Evolutionary conservation across 2,888 invertebrate species (phyloP).

Genomic region (Heliconius hortense): DNA sequence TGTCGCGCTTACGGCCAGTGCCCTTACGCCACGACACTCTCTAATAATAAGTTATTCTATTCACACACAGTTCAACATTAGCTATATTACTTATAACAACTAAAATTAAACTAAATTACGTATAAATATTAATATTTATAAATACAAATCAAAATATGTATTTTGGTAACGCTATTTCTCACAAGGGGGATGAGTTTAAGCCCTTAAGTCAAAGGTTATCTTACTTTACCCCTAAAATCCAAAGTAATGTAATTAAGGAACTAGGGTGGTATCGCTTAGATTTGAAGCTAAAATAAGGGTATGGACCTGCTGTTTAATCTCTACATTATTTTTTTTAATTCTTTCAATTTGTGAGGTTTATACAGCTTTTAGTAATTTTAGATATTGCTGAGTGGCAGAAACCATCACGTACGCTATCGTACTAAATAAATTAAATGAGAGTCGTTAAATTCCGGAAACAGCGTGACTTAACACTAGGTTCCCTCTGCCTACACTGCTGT

Average conservation of each 20-base stretch:
- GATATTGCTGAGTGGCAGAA: background rate
- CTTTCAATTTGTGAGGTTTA: background rate
- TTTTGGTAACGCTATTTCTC: constrained; percentile 4
- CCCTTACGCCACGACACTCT: too few relatives aligned
- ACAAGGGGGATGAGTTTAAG: background rate
- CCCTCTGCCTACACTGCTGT: too few relatives aligned
- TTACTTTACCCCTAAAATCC: constrained; percentile 9
- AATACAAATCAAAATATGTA: background rate
- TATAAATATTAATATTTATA: constrained; percentile 1
- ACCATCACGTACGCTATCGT: background rate
- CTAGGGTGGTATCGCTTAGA: constrained; percentile 12
- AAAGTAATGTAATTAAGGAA: constrained; percentile 41
- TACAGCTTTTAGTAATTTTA: background rate
- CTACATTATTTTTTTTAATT: background rate
- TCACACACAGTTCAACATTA: too few relatives aligned
- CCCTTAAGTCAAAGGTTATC: constrained; percentile 15
- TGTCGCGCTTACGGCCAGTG: too few relatives aligned
- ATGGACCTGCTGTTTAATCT: background rate
- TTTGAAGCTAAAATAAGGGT: constrained; percentile 30
- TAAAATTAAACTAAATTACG: background rate
- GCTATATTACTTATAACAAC: background rate
- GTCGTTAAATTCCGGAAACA: too few relatives aligned
- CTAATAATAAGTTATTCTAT: too few relatives aligned
- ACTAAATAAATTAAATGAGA: background rate
- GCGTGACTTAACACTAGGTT: too few relatives aligned